Percentiles rank a stretch among this genome's conserved stretches.
Evolutionary conservation across 1,140 invertebrate species (phyloP).

Genomic region (Melanaphis sacchari): DNA sequence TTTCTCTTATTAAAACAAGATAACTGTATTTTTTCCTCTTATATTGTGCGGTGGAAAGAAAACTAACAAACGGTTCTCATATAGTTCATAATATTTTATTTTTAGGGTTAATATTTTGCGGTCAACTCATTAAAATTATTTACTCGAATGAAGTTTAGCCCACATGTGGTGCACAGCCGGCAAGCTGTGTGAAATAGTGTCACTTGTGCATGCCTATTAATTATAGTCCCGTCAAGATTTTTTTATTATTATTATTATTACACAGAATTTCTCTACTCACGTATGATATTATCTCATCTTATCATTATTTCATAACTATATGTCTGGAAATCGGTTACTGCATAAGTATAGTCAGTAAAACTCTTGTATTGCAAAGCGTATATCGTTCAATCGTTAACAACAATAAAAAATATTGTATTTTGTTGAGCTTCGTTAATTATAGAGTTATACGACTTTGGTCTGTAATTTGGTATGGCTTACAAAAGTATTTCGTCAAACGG

Average conservation of each 20-base stretch:
- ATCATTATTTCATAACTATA: not conserved
- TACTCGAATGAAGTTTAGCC: not conserved
- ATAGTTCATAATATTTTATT: not conserved
- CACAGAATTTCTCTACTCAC: not conserved
- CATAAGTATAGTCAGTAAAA: not conserved
- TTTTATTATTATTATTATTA: not conserved
- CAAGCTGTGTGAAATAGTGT: not conserved
- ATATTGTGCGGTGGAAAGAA: not conserved
- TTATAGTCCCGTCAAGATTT: not conserved
- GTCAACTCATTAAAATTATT: not conserved
- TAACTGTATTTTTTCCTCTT: not conserved
- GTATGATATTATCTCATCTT: not conserved
- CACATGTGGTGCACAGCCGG: not conserved
- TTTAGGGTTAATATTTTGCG: not conserved
- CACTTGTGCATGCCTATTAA: not conserved
- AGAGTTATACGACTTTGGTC: too few relatives aligned
- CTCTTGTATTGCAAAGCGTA: too few relatives aligned
- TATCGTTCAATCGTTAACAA: too few relatives aligned
- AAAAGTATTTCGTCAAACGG: too few relatives aligned
- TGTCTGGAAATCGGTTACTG: not conserved
- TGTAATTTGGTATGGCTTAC: too few relatives aligned
- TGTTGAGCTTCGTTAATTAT: too few relatives aligned
- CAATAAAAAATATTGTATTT: too few relatives aligned
- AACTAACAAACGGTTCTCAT: not conserved
- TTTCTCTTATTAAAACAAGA: not conserved